phyloP scores from a whole-genome alignment of 2,888 invertebrate genomes.

The Amphipoea lucens region DNA sequence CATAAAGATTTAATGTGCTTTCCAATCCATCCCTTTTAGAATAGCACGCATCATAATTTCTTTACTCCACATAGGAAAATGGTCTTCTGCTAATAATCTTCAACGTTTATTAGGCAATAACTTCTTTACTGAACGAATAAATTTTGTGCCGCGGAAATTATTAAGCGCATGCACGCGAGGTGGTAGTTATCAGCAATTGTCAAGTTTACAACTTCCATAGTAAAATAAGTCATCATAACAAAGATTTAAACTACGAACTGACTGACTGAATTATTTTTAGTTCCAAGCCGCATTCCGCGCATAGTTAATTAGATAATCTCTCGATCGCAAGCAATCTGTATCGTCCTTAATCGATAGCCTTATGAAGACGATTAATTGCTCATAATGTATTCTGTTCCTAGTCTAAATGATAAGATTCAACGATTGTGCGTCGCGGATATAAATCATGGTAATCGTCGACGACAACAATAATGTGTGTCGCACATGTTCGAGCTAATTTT shows the following conservation, averaged over 20 bases:
- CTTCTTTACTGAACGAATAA: constrained; percentile 69
- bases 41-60: constrained; percentile 47
- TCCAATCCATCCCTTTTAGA: constrained; percentile 24
- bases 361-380: constrained; percentile 57
- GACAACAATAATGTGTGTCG: constrained; percentile 79
- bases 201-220: constrained; percentile 52
- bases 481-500: constrained; percentile 84
- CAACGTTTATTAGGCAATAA: constrained; percentile 71
- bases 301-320: constrained; percentile 50
- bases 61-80: constrained; percentile 54
- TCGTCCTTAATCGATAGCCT: constrained; percentile 51
- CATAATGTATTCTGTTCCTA: constrained; percentile 51
- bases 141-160: constrained; percentile 68
- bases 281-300: constrained; percentile 34
- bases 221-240: constrained; percentile 49
- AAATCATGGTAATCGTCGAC: constrained; percentile 80
- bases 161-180: constrained; percentile 69
- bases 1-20: constrained; percentile 26
- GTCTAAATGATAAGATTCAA: constrained; percentile 70
- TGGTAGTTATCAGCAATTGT: constrained; percentile 57
- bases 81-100: constrained; percentile 62
- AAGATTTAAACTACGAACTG: constrained; percentile 33
- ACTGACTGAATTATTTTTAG: constrained; percentile 43
- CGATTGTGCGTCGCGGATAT: constrained; percentile 72
- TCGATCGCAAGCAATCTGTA: constrained; percentile 51